These are phyloP conservation scores for Zaprionus africanus DNA, from an alignment of 1,140 invertebrate species.

Conservation along the genomic window DNA sequence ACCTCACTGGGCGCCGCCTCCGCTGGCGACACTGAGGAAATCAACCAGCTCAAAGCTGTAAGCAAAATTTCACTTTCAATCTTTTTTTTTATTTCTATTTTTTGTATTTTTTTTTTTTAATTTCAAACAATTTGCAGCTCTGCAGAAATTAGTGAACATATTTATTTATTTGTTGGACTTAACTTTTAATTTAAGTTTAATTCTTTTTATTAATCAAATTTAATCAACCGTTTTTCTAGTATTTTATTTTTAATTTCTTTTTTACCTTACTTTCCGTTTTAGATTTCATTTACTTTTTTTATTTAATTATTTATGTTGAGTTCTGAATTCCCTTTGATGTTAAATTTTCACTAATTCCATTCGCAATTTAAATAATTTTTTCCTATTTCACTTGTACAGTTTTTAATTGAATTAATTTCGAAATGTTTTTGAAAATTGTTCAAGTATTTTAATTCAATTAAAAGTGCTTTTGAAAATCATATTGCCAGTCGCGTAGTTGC, in stretches of 20 bases:
- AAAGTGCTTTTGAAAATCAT: constrained; percentile 1
- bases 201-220: background rate
- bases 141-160: background rate
- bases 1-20: constrained; percentile 42
- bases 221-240: background rate
- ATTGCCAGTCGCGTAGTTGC: constrained; percentile 2
- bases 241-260: background rate
- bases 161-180: background rate
- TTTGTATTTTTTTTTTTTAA: background rate
- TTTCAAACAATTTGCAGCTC: background rate
- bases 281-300: background rate
- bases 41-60: constrained; percentile 84
- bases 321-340: background rate
- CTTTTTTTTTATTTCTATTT: background rate
- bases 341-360: background rate
- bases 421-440: constrained; percentile 1
- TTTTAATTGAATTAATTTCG: background rate
- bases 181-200: background rate
- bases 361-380: background rate
- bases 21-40: constrained; percentile 77
- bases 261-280: background rate
- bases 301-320: too few species aligned
- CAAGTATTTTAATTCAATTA: constrained; percentile 5
- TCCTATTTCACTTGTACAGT: background rate
- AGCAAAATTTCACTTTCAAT: constrained; percentile 59